Base-by-base conservation (phyloP, 2,888 invertebrate genomes). In the Oxystoma pomonae region DNA sequence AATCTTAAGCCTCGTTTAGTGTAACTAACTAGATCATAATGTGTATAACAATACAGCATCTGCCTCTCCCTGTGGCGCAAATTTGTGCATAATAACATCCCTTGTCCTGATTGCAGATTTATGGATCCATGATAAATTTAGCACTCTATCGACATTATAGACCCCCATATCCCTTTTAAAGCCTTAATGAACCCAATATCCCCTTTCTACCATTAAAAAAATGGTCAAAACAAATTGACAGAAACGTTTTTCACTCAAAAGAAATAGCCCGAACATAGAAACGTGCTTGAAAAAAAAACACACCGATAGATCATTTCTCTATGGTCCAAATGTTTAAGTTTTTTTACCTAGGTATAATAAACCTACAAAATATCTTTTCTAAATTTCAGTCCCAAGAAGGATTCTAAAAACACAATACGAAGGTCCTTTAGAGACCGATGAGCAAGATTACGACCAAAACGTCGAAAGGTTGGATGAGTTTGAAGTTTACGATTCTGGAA, bases 401-500 rank as follows among this genome's bases (percentile, higher is more conserved):
- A 92, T 94, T 60, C 82, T 94, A 66, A 90, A 91, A 76, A 91
- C 92, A 79, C 86, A 90, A 70, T 92, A 89, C 80, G 91, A 92
- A 76, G 90, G 90, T 66, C 87, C 87, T 21, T 85, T 89, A 57
- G 91, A 92, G 78, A 84, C 88, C 68, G 94, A 93, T 77, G 93
- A 93, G 77, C 85, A 86, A 20, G 76, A 77, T 68, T 81, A 74
- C 69, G 75, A 74, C 59, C 72, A 75, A 57, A 76, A 78, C n/a
- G n/a, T n/a, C n/a, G 83, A 84, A 65, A 78, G 83, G 67, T 71
- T 70, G 60, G 82, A 83, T 60, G 82, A 82, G 64, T 84, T 84
- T 67, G 81, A 83, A 19, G 82, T 82, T 59, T 77, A 75, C 69
- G 78, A 79, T 67, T 76, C 80, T 67, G 83, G 83, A 67, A 83